Evolutionary conservation across 2,888 invertebrate genomes (phyloP), one percentile per base, ranked within the genome.

Genomic region (Phyto melanocephala): DNA sequence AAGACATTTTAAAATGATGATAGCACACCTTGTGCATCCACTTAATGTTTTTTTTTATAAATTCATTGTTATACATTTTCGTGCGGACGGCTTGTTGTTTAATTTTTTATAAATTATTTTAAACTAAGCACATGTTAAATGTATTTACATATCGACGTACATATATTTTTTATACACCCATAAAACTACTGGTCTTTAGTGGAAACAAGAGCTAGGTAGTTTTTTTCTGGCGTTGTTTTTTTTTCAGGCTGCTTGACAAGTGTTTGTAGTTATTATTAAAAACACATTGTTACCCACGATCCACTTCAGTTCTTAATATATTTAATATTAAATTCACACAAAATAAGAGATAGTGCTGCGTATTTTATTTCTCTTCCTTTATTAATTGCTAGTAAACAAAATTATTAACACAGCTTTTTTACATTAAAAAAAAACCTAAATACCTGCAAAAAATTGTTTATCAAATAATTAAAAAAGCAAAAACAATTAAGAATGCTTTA

Each of bases 211-310:
- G n/a, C n/a, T n/a, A n/a, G n/a, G n/a, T n/a, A n/a, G n/a, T n/a
- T n/a, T n/a, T 10, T 33, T 42, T 47, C 63, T 42, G 42, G 10
- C 7, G 28, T 42, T 54, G 17, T 15, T 10, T 58, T 45, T n/a
- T 7, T 35, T 8, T 15, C 20, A 52, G 56, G 63, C 56, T 10
- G 17, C 5, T 62, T 60, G 60, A 72, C 79, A 67, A 74, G 52
- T 67, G 45, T 62, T 15, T 54, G 13, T 52, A n/a, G 4, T 56
- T 37, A 11, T 58, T 37, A 50, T 22, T 20, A 20, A 50, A 22
- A 2, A 8, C 10, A 5, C 13, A 60, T 22, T 20, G 15, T 58
- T 24, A 24, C 11, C 40, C 13, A 11, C 22, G 50, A 62, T 40
- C 40, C 22, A 52, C 40, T 11, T 24, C 7, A 24, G 22, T 24